Conservation (phyloP, 2,113 vertebrate genomes). For the Tetraodon nigroviridis region DNA sequence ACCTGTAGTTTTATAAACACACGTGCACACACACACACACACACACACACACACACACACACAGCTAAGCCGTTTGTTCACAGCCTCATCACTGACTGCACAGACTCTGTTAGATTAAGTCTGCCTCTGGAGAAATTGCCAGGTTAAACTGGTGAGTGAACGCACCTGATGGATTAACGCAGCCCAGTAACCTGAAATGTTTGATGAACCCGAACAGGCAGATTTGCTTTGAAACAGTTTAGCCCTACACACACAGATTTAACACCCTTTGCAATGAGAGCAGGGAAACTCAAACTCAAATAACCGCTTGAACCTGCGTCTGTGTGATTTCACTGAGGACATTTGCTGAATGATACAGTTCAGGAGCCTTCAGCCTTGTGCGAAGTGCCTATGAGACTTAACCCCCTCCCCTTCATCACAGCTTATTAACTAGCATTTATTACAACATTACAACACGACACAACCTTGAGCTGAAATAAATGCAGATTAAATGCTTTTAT, state of each 20-base stretch:
- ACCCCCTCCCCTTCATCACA: too few relatives aligned
- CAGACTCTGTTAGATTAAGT: slow-evolving; percentile 57
- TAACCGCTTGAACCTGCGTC: slow-evolving; percentile 47
- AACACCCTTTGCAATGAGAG: slow-evolving; percentile 43
- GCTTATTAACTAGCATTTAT: too few relatives aligned
- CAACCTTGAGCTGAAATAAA: too few relatives aligned
- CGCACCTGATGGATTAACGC: slow-evolving; percentile 57
- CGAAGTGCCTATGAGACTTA: too few relatives aligned
- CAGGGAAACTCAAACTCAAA: slow-evolving; percentile 43
- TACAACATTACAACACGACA: too few relatives aligned
- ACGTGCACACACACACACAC: too few relatives aligned
- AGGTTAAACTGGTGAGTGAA: slow-evolving; percentile 59
- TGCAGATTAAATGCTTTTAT: too few relatives aligned
- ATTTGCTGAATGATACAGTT: not conserved
- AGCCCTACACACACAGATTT: slow-evolving; percentile 47
- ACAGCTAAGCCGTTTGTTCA: slow-evolving; percentile 39
- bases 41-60: not conserved
- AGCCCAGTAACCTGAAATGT: slow-evolving; percentile 46
- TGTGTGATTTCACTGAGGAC: slow-evolving; percentile 16
- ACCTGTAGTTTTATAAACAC: too few relatives aligned
- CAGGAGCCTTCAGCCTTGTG: not conserved
- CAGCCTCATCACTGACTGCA: slow-evolving; percentile 45
- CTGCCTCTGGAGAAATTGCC: slow-evolving; percentile 55
- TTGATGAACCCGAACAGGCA: slow-evolving; percentile 61
- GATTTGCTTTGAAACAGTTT: slow-evolving; percentile 61